These are phyloP conservation scores for Enteromius paludinosus DNA, from an alignment of 2,797 vertebrate species.

Conservation along the genomic window DNA sequence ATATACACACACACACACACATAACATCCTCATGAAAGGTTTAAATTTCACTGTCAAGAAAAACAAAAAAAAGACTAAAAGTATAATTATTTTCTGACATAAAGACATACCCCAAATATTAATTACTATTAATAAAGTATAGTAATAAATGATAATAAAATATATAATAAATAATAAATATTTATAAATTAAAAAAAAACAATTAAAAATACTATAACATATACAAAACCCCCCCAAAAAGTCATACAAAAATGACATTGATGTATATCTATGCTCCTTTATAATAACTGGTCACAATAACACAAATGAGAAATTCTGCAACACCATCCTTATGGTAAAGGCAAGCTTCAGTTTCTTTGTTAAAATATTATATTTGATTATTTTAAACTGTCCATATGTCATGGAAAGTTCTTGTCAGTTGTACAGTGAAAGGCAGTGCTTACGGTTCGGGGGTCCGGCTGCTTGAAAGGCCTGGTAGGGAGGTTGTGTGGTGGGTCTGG, in stretches of 20 bases:
- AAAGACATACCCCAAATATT: neutral
- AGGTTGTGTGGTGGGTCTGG: constrained; percentile 86
- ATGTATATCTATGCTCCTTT: neutral
- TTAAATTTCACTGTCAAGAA: neutral
- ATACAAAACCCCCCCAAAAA: no score
- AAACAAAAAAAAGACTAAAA: neutral
- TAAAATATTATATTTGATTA: neutral
- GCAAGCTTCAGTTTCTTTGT: neutral
- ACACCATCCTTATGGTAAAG: neutral
- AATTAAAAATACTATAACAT: neutral
- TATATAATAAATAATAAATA: no score
- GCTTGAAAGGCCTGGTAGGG: constrained; percentile 91
- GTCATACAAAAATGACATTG: neutral
- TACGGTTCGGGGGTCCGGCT: constrained; percentile 93
- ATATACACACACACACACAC: no score
- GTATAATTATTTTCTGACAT: neutral
- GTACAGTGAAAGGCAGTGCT: constrained; percentile 63
- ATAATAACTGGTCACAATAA: neutral
- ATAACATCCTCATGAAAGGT: neutral
- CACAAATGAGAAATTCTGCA: neutral
- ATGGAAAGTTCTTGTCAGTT: neutral
- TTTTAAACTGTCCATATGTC: neutral
- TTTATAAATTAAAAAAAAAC: neutral
- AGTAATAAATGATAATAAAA: no score
- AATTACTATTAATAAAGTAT: no score